Conservation (phyloP, 1,140 invertebrate species). For the Philopotamus ludificatus region DNA sequence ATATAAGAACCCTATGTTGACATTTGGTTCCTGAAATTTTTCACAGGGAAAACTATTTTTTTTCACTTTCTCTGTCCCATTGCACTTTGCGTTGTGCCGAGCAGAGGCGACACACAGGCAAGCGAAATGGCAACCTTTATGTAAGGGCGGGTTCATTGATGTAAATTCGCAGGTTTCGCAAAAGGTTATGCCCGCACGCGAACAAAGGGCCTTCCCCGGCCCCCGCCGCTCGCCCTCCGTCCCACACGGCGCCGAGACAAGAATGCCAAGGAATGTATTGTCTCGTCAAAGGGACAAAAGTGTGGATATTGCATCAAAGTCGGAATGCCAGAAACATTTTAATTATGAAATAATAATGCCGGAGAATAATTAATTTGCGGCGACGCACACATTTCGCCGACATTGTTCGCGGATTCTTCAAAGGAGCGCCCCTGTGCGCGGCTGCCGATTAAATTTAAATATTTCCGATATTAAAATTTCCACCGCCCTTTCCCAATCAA, state of each 20-base stretch:
- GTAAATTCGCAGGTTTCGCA: slow-evolving; percentile 15
- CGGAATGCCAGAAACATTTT: slow-evolving; percentile 28
- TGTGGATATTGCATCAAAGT: slow-evolving; percentile 29
- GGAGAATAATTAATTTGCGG: too few species aligned
- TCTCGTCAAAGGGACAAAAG: slow-evolving; percentile 31
- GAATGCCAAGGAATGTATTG: slow-evolving; percentile 29
- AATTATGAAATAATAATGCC: slow-evolving; percentile 18
- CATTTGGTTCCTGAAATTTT: too few species aligned
- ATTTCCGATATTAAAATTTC: too few species aligned
- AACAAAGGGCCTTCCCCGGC: slow-evolving; percentile 16
- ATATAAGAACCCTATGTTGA: too few species aligned
- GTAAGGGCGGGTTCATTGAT: slow-evolving; percentile 16
- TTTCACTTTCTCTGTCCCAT: too few species aligned
- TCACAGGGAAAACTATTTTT: too few species aligned
- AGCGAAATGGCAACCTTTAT: slow-evolving; percentile 9
- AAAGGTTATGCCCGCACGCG: slow-evolving; percentile 20
- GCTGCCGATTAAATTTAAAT: too few species aligned
- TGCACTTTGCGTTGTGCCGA: background rate
- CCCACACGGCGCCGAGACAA: slow-evolving; percentile 1
- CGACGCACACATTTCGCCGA: too few species aligned
- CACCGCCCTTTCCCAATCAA: too few species aligned
- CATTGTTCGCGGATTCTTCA: too few species aligned
- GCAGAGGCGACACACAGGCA: background rate
- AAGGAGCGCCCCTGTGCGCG: too few species aligned
- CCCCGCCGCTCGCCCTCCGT: too few species aligned